phyloP scores from a whole-genome alignment of 2,888 invertebrate species.

The Iphiclides podalirius region DNA sequence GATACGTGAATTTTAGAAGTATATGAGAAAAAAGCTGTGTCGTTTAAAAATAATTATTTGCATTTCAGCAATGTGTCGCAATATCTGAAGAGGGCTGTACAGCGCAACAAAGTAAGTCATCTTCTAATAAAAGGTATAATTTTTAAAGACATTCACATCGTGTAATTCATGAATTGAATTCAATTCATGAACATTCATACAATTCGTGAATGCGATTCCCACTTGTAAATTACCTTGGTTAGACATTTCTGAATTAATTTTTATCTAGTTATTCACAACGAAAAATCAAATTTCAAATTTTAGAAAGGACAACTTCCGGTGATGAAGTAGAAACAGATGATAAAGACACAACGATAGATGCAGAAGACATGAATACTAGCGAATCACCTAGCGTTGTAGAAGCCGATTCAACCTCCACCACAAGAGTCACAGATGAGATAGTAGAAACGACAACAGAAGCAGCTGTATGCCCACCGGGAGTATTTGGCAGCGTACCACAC shows the following conservation, averaged over 20 bases:
- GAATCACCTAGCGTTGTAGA: no score
- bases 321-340: neutral
- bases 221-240: no score
- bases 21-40: no score
- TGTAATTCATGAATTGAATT: no score
- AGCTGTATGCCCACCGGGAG: constrained; percentile 27
- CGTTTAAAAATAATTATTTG: constrained; percentile 2
- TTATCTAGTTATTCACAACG: no score
- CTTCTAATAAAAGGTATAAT: no score
- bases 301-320: neutral
- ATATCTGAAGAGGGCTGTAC: constrained; percentile 23
- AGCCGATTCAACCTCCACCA: no score
- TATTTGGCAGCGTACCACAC: constrained; percentile 37
- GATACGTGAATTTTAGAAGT: no score
- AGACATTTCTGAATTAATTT: no score
- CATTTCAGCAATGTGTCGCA: constrained; percentile 21
- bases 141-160: no score
- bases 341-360: neutral
- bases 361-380: neutral
- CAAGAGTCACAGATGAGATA: neutral
- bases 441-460: constrained; percentile 4
- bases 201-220: no score
- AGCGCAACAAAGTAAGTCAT: constrained; percentile 9
- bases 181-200: no score
- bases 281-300: constrained; percentile 1